Conservation (phyloP, 1,140 invertebrate genomes). For the Aphelinus certus region DNA sequence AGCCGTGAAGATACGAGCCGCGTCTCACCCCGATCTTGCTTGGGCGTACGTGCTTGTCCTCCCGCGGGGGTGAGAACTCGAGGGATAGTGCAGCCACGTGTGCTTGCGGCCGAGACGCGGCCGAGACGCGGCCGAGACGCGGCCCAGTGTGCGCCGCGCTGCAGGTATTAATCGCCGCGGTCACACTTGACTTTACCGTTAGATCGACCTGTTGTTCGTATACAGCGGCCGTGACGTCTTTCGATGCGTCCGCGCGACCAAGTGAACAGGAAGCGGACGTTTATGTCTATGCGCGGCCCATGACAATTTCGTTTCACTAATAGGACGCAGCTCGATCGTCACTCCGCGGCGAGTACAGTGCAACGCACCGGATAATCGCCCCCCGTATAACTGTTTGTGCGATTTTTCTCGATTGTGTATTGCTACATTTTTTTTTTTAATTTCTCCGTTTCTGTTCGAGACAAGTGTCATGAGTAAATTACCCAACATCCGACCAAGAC, state of each 20-base stretch:
- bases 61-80: conserved; percentile 2
- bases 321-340: too few relatives aligned
- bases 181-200: background rate
- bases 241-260: background rate
- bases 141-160: background rate
- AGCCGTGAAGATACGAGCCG: conserved; percentile 16
- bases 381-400: too few relatives aligned
- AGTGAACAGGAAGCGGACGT: background rate
- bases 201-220: conserved; percentile 10
- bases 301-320: too few relatives aligned
- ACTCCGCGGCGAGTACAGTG: too few relatives aligned
- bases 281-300: too few relatives aligned
- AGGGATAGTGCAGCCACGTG: too few relatives aligned
- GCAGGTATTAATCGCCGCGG: conserved; percentile 9
- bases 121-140: background rate
- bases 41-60: background rate
- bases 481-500: too few relatives aligned
- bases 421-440: too few relatives aligned
- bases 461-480: too few relatives aligned
- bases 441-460: too few relatives aligned
- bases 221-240: background rate
- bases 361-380: too few relatives aligned
- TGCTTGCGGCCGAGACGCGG: background rate
- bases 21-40: background rate
- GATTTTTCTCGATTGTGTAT: too few relatives aligned